Conservation (phyloP, 2,797 vertebrate species). For the Phrynocephalus guinanensis region DNA sequence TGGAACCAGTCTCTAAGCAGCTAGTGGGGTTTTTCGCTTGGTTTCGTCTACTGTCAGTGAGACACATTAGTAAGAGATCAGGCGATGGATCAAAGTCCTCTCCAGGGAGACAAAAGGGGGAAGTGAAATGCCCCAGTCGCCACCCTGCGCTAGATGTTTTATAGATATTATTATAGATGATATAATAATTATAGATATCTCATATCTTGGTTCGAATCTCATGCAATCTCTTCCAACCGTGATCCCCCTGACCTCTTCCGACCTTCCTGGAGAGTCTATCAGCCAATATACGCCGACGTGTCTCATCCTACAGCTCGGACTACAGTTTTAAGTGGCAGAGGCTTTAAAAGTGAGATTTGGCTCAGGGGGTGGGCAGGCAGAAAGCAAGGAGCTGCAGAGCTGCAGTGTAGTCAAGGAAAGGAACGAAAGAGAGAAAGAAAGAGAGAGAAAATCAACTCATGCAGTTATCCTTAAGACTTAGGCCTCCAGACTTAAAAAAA, state of each 20-base stretch:
- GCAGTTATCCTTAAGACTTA: constrained; percentile 91
- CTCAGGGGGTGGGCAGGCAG: constrained; percentile 52
- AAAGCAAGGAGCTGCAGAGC: constrained; percentile 89
- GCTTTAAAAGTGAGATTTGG: constrained; percentile 86
- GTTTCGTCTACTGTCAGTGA: constrained; percentile 76
- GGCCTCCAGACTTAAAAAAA: constrained; percentile 93
- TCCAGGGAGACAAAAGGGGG: constrained; percentile 14
- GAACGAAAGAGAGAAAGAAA: constrained; percentile 66
- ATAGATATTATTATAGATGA: too few relatives aligned
- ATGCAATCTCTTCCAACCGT: constrained; percentile 65
- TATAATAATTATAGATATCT: too few relatives aligned
- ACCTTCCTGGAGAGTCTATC: constrained; percentile 75
- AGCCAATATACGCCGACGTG: constrained; percentile 81
- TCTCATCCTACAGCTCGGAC: constrained; percentile 81
- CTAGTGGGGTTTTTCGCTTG: constrained; percentile 71
- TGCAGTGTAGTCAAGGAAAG: constrained; percentile 84
- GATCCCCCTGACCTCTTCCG: constrained; percentile 82
- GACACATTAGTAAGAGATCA: constrained; percentile 80
- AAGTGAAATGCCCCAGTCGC: background rate
- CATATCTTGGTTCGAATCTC: background rate
- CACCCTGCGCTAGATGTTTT: background rate
- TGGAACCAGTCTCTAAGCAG: constrained; percentile 82
- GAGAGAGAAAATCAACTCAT: constrained; percentile 82
- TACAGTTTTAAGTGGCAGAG: constrained; percentile 83
- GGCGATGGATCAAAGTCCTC: constrained; percentile 84